Base-by-base conservation (phyloP, 2,888 invertebrate species). In the Thyatira batis region DNA sequence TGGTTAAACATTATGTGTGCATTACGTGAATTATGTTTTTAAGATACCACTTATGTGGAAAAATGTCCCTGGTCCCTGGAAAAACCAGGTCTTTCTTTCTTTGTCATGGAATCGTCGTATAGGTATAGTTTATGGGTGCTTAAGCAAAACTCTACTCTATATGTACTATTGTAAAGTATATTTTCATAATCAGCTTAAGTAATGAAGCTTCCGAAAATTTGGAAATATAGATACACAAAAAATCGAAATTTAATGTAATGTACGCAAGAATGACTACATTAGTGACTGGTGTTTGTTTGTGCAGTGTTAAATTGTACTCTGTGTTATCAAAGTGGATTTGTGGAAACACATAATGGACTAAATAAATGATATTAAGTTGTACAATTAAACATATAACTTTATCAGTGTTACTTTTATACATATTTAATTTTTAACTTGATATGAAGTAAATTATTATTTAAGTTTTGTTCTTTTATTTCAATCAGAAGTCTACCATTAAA, bases 1-100 rank as follows among this genome's bases (percentile, higher is more conserved):
- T 67, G 59, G 53, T 61, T 61, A 58, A 44, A 56, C 46, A 55
- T 13, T 54, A 52, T 23, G 23, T 23, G 6, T 39, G 17, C 39
- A 39, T 45, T 45, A 13, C 23, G 4, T 13, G n/a, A 48, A 48
- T 27, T 28, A n/a, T n/a, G n/a, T n/a, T n/a, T n/a, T n/a, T n/a
- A n/a, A n/a, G n/a, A n/a, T n/a, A n/a, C n/a, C n/a, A n/a, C n/a
- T n/a, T n/a, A n/a, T n/a, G n/a, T n/a, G n/a, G n/a, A n/a, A n/a
- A n/a, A n/a, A n/a, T n/a, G n/a, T n/a, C n/a, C n/a, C n/a, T n/a
- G n/a, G n/a, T n/a, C n/a, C n/a, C n/a, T n/a, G n/a, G n/a, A n/a
- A n/a, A n/a, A n/a, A n/a, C n/a, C n/a, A n/a, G n/a, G n/a, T n/a
- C n/a, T n/a, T n/a, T n/a, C n/a, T n/a, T n/a, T n/a, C n/a, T n/a